phyloP scores from a whole-genome alignment of 2,113 vertebrate genomes.

The Emydocephalus ijimae region DNA sequence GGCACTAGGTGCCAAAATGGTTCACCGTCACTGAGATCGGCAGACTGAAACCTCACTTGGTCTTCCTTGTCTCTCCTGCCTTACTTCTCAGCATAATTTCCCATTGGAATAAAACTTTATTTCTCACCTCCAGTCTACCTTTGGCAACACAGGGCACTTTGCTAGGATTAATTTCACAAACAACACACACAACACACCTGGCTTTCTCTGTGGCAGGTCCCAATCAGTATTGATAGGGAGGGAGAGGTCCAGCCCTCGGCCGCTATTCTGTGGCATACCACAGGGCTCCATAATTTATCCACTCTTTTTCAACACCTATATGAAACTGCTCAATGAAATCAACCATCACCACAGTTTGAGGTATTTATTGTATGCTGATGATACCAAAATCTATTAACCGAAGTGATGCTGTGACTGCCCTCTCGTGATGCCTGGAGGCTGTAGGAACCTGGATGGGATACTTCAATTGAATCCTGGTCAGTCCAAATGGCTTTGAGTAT shows the following conservation, averaged over 20 bases:
- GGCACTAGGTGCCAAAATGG: no score
- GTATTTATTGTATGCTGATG: not conserved
- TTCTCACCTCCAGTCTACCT: not conserved
- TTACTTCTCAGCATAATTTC: not conserved
- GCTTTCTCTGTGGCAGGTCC: no score
- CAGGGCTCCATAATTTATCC: no score
- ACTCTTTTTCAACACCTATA: no score
- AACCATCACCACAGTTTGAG: not conserved
- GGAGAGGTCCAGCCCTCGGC: no score
- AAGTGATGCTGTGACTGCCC: not conserved
- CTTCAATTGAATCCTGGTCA: no score
- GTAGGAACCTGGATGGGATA: not conserved
- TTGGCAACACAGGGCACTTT: not conserved
- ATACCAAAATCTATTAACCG: not conserved
- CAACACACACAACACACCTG: no score
- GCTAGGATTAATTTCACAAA: not conserved
- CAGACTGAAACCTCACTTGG: not conserved
- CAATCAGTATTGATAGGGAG: no score
- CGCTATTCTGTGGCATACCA: no score
- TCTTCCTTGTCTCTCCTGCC: not conserved
- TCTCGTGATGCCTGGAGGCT: not conserved
- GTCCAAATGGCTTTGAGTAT: no score
- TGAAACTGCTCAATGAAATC: no score
- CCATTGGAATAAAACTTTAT: not conserved
- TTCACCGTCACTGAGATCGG: no score